Conservation (phyloP, 2,888 invertebrate genomes). For the Hydriomena furcata region DNA sequence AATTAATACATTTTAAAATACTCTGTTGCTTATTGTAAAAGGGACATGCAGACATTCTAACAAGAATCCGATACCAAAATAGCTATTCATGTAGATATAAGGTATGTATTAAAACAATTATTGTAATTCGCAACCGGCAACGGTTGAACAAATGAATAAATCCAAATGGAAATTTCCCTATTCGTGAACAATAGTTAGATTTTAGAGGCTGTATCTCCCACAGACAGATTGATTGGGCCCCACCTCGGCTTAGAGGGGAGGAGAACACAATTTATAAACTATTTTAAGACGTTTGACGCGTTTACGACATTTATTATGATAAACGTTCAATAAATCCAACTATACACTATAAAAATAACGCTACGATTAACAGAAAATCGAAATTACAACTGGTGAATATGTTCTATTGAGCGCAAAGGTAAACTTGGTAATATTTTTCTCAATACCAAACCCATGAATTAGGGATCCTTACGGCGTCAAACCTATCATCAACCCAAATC, state of each 20-base stretch:
- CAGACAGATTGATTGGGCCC: conserved; percentile 82
- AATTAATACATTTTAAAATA: too few species aligned
- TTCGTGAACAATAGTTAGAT: conserved; percentile 82
- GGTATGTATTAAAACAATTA: conserved; percentile 42
- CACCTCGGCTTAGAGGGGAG: conserved; percentile 61
- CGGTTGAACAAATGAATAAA: conserved; percentile 83
- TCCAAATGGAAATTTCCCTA: conserved; percentile 82
- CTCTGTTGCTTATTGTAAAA: too few species aligned
- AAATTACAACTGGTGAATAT: background rate
- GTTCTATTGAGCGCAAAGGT: background rate
- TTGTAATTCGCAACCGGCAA: conserved; percentile 68
- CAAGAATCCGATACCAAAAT: conserved; percentile 18
- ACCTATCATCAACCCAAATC: conserved; percentile 52
- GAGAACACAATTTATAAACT: conserved; percentile 42
- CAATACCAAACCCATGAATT: conserved; percentile 23
- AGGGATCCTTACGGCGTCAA: conserved; percentile 36
- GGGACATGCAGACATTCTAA: conserved; percentile 5
- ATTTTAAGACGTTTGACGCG: conserved; percentile 19
- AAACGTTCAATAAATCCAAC: too few species aligned
- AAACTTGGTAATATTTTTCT: conserved; percentile 9
- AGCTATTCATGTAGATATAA: conserved; percentile 6
- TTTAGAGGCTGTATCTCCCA: conserved; percentile 80
- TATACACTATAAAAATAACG: too few species aligned
- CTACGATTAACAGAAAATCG: background rate
- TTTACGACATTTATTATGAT: background rate